Evolutionary conservation across 2,113 vertebrate species (phyloP), one percentile per base, ranked within the genome.

Genomic region (Heptranchias perlo): DNA sequence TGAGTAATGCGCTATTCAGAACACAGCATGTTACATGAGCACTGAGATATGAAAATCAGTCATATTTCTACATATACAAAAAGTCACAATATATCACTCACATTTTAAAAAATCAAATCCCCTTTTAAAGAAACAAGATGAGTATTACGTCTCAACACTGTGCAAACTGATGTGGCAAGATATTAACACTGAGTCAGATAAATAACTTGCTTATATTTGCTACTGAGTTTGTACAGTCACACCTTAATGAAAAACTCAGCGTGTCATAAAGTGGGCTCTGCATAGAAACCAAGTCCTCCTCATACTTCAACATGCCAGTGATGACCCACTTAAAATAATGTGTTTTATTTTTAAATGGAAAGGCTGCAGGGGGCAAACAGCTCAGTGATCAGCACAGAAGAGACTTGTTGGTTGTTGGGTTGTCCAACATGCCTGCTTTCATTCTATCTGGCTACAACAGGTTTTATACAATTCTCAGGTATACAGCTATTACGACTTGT

Each of bases 301-400:
- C 5, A 64, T 23, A 93, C 35, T 62, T 35, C 21, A 62, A 93
- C 61, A 64, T 93, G n/a, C 91, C 61, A 93, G n/a, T 6, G 4
- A 64, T 25, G 61, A 62, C 61, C 58, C n/a, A 64, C 61, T 62
- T 23, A 93, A 61, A 93, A 93, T 52, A 39, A 7, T 91, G n/a
- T 0, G 35, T 64, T 87, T 87, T 44, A 64, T 93, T 64, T 93
- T 64, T 93, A 62, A 87, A 64, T 93, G 91, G 91, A 93, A 44
- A 64, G 61, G n/a, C 91, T 64, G 35, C 1, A 93, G 16, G 61
- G 84, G 4, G 35, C 49, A 21, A 93, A 61, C 49, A 62, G 58
- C n/a, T 64, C 91, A 64, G 4, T n/a, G 49, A 93, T 62, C 58
- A 93, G 49, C 87, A 61, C 69, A 64, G 58, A 61, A 16, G 31